Base-by-base conservation (phyloP, 2,797 vertebrate genomes). In the Loris lydekkerianus region DNA sequence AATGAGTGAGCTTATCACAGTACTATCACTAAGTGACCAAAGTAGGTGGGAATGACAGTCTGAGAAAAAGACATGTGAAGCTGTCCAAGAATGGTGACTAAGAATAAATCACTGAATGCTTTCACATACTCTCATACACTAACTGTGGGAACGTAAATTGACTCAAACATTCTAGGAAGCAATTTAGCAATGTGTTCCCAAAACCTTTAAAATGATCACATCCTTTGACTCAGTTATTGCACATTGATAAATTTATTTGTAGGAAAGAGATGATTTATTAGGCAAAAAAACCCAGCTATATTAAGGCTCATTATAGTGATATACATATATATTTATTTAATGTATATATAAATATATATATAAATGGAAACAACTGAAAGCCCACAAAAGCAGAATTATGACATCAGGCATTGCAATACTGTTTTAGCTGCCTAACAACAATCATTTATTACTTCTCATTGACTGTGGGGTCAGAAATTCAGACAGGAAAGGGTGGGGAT, bases 281-380 rank as follows among this genome's bases (percentile, higher is more conserved):
- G 49, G 53, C 40, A 76, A 76, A 82, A 89, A 89, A 63, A 96
- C 70, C 70, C 69, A 86, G 60, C 58, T 43, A 2, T 3, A 6
- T 37, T 13, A 60, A 56, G 11, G 14, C 25, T 78, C 69, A 46
- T n/a, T 37, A n/a, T 25, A 77, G 34, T 76, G 29, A 40, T 40
- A 40, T 40, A 40, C 40, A 40, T 40, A 40, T 40, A 40, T 34
- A 34, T 34, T 34, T 34, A 34, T 34, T 34, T 34, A 34, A 34
- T 34, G 34, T 5, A 40, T 40, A 40, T 40, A 40, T 40, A 40
- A 3, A 40, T 40, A 40, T 40, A 40, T 40, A 40, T 40, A 40
- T 67, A 60, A 25, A 3, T 56, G 5, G n/a, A 94, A 81, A 76
- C 29, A 86, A 43, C 4, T 31, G 31, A 75, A 80, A 60, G 29